Evolutionary conservation across 2,113 vertebrate genomes (phyloP).

Genomic region (Hemicordylus capensis): DNA sequence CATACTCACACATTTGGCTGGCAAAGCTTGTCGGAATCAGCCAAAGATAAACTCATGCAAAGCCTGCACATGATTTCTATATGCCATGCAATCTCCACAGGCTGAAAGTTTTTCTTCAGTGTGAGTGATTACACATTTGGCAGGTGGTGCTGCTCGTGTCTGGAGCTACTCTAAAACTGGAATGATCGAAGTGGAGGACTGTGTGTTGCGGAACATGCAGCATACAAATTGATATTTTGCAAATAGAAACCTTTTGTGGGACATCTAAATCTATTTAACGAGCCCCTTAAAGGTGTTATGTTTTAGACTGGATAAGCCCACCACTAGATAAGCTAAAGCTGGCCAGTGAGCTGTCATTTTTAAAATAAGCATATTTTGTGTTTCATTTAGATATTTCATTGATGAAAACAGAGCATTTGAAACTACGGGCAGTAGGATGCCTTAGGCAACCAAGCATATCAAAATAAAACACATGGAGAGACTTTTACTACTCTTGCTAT

Average conservation of each 20-base stretch:
- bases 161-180: not conserved
- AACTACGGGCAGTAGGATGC: slow-evolving; percentile 58
- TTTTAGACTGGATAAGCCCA: slow-evolving; percentile 18
- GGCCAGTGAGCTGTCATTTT: slow-evolving; percentile 36
- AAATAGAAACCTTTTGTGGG: slow-evolving; percentile 26
- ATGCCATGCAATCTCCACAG: not conserved
- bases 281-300: not conserved
- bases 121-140: not conserved
- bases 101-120: not conserved
- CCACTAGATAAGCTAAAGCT: not conserved
- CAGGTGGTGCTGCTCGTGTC: not conserved
- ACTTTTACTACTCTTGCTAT: slow-evolving; percentile 75
- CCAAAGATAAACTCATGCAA: not conserved
- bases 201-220: slow-evolving; percentile 8
- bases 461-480: slow-evolving; percentile 72
- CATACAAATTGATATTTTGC: slow-evolving; percentile 33
- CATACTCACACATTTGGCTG: not conserved
- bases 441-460: slow-evolving; percentile 67
- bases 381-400: slow-evolving; percentile 69
- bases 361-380: slow-evolving; percentile 50
- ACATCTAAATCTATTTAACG: slow-evolving; percentile 10
- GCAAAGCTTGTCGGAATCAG: not conserved
- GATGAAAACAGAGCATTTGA: slow-evolving; percentile 67
- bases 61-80: not conserved
- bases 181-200: slow-evolving; percentile 30